Conservation (phyloP, 2,888 invertebrate genomes). For the Clepsis dumicolana region DNA sequence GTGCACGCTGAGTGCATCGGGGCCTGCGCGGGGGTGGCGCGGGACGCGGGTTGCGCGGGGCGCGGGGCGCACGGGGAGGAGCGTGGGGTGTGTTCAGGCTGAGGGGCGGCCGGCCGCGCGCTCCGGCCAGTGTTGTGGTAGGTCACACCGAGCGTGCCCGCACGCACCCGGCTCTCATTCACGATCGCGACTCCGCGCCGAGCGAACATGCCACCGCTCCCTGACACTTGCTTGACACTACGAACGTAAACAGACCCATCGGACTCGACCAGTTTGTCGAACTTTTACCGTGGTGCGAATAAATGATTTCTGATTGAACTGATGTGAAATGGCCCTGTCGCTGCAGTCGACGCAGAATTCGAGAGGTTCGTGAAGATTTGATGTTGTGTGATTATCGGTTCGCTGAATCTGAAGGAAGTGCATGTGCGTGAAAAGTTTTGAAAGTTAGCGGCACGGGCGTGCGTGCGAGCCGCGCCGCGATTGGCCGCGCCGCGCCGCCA, state of each 20-base stretch:
- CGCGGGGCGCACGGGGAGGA: conserved; percentile 52
- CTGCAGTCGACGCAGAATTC: conserved; percentile 86
- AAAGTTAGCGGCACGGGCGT: conserved; percentile 79
- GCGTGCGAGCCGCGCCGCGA: conserved; percentile 75
- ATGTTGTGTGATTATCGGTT: conserved; percentile 52
- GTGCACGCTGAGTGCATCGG: conserved; percentile 81
- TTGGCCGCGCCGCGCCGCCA: conserved; percentile 73
- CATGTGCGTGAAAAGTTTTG: conserved; percentile 77
- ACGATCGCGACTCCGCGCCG: conserved; percentile 72
- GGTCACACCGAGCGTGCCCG: conserved; percentile 83
- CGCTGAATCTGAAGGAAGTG: conserved; percentile 63
- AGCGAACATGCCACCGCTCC: conserved; percentile 68
- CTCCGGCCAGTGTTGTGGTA: conserved; percentile 88
- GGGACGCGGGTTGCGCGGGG: conserved; percentile 48
- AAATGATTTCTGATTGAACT: conserved; percentile 80
- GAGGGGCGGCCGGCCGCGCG: conserved; percentile 73
- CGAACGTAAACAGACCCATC: conserved; percentile 28
- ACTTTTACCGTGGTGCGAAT: conserved; percentile 68
- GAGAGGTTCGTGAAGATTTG: conserved; percentile 77
- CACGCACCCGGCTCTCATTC: conserved; percentile 67
- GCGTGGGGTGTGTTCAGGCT: conserved; percentile 80
- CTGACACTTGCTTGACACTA: conserved; percentile 6
- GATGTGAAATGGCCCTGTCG: conserved; percentile 87
- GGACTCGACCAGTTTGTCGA: conserved; percentile 47
- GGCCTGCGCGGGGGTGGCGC: conserved; percentile 52